Conservation (phyloP, 2,888 invertebrate species). For the Hyposoter didymator region DNA sequence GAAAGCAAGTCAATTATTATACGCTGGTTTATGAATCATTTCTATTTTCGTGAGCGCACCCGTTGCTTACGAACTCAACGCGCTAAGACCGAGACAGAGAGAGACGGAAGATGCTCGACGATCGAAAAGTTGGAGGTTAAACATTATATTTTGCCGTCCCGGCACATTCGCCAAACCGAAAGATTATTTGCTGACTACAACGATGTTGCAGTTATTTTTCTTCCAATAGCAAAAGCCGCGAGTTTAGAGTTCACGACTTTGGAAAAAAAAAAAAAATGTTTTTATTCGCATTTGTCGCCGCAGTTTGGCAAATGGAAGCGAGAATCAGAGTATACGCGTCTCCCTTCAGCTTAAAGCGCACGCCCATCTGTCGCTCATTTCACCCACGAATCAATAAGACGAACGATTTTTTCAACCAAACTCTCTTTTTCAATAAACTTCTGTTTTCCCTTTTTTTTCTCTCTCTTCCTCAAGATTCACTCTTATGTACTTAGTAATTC, state of each 20-base stretch:
- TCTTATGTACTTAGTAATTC: background rate
- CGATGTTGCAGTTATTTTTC: background rate
- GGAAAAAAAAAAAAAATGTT: slow-evolving; percentile 2
- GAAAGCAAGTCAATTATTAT: slow-evolving; percentile 68
- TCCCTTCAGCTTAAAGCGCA: slow-evolving; percentile 70
- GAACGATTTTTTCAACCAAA: slow-evolving; percentile 47
- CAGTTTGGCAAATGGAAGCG: slow-evolving; percentile 33
- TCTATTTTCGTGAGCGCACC: slow-evolving; percentile 81
- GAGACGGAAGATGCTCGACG: slow-evolving; percentile 29
- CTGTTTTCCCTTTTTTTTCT: background rate
- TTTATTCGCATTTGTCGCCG: slow-evolving; percentile 9
- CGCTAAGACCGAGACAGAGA: slow-evolving; percentile 50
- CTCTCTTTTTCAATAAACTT: slow-evolving; percentile 20
- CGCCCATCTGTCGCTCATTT: slow-evolving; percentile 77
- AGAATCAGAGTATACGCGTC: slow-evolving; percentile 33
- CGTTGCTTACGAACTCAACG: slow-evolving; percentile 73
- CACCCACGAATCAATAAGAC: slow-evolving; percentile 77
- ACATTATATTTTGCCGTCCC: slow-evolving; percentile 31
- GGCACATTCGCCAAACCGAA: slow-evolving; percentile 1
- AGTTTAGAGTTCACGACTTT: background rate
- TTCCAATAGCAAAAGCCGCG: background rate
- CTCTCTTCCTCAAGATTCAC: background rate
- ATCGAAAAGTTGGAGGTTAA: slow-evolving; percentile 78
- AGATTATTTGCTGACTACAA: background rate
- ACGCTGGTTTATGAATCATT: slow-evolving; percentile 79